Evolutionary conservation across 2,888 invertebrate species (phyloP).

Genomic region (Hirtodrosophila histrioides): DNA sequence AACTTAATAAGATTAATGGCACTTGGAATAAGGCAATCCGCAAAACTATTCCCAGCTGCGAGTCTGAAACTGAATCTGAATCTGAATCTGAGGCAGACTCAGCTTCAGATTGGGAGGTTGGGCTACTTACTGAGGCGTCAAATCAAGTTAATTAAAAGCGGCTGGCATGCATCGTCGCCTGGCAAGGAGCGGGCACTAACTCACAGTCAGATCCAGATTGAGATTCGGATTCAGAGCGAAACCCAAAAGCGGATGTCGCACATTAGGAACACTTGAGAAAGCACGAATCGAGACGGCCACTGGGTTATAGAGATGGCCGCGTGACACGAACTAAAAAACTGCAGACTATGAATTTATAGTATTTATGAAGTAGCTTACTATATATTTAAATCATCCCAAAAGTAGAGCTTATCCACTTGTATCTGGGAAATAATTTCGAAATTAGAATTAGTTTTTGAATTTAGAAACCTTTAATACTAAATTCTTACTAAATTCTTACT

Average conservation of each 20-base stretch:
- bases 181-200: constrained; percentile 5
- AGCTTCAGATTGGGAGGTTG: constrained; percentile 29
- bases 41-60: constrained; percentile 45
- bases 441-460: too few relatives aligned
- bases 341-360: too few relatives aligned
- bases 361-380: too few relatives aligned
- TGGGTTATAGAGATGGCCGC: neutral
- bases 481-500: too few relatives aligned
- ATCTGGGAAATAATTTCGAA: too few relatives aligned
- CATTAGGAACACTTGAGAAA: constrained; percentile 79
- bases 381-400: too few relatives aligned
- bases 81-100: too few relatives aligned
- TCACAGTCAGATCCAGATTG: constrained; percentile 13
- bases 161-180: constrained; percentile 38
- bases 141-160: constrained; percentile 83
- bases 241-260: constrained; percentile 79
- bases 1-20: constrained; percentile 64
- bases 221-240: constrained; percentile 11
- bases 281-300: constrained; percentile 46
- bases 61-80: neutral
- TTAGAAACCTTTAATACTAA: too few relatives aligned
- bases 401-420: too few relatives aligned
- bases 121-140: constrained; percentile 80
- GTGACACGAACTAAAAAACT: too few relatives aligned
- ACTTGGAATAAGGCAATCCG: constrained; percentile 31